Base-by-base conservation (phyloP, 2,113 vertebrate species). In the Chloropsis hardwickii region DNA sequence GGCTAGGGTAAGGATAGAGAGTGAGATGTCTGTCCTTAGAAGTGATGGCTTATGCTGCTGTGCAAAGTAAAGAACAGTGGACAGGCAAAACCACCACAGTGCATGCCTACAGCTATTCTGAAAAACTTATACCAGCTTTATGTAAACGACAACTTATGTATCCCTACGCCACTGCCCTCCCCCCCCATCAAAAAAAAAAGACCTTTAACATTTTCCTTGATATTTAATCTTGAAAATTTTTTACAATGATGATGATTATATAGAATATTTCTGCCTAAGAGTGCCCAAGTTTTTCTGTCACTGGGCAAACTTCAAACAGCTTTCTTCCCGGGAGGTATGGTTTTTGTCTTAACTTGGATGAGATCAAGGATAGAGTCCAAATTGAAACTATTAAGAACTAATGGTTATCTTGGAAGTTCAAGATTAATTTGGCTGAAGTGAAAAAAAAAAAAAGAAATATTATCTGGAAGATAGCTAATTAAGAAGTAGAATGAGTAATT, bases 91-190 rank as follows among this genome's bases (percentile, higher is more conserved):
- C 5, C 5, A 58, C 14, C 27, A 56, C 31, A 45, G 17, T 57
- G 29, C 21, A n/a, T 39, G 25, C 11, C 11, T 71, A 44, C 5
- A 54, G 22, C 21, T 60, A 11, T 48, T 71, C 25, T 58, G 47
- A 40, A 44, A 10, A 83, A 50, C 0, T 78, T 37, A 54, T 42
- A 29, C 2, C 11, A 60, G 4, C 3, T 62, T 22, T 37, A 44
- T 16, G 14, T 33, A 72, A 88, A 47, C 50, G 57, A 10, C 4
- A 81, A 53, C 1, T 8, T 57, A 25, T 10, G 44, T 3, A 8
- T 66, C 12, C 3, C 3, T 3, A 0, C 14, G 1, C 20, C 37
- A 16, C 4, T 1, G 3, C 23, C 18, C 18, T 6, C 2, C 2
- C 16, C n/a, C n/a, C n/a, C n/a, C n/a, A n/a, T n/a, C n/a, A n/a